Base-by-base conservation (phyloP, 2,113 vertebrate genomes). In the Rhynchomys soricoides region DNA sequence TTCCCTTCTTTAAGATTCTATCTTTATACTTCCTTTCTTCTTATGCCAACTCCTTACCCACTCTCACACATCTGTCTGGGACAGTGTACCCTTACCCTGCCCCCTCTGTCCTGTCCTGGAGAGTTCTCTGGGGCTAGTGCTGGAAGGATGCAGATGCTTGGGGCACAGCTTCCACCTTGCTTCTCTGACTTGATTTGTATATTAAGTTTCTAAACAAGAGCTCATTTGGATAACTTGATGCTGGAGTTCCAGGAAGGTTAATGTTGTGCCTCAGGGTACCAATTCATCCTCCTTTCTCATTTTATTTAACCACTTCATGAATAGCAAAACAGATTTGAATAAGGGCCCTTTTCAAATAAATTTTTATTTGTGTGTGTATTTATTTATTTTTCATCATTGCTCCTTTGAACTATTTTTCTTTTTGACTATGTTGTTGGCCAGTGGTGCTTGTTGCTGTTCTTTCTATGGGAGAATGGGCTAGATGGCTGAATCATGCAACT, bases 241-340 rank as follows among this genome's bases (percentile, higher is more conserved):
- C 68, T 79, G 59, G 29, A 70, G 8, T 83, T 83, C 87, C 3
- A 73, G 22, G 62, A 71, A 92, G 57, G 70, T 90, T 95, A 86
- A 73, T 90, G 43, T 74, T 96, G 50, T 62, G 43, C 40, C 62
- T 89, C 43, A 26, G 45, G 71, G 34, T 48, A 48, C 12, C 43
- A 48, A 95, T 55, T 90, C 48, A 74, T 87, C 50, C 71, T 70
- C 26, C 75, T 71, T 89, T 83, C 26, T 89, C 77, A 93, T 94
- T 83, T 96, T 91, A 81, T 96, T 91, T 91, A 97, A 89, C 45
- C 31, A 87, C 74, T 73, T 95, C 70, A 87, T 92, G 93, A 93
- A 78, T 95, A 78, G 62, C 68, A 86, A 82, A 92, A 64, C 43
- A 90, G 78, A 87, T 75, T 83, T 86, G 37, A 77, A 22, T 57